Conservation (phyloP, 2,113 vertebrate genomes). For the Salvelinus fontinalis region DNA sequence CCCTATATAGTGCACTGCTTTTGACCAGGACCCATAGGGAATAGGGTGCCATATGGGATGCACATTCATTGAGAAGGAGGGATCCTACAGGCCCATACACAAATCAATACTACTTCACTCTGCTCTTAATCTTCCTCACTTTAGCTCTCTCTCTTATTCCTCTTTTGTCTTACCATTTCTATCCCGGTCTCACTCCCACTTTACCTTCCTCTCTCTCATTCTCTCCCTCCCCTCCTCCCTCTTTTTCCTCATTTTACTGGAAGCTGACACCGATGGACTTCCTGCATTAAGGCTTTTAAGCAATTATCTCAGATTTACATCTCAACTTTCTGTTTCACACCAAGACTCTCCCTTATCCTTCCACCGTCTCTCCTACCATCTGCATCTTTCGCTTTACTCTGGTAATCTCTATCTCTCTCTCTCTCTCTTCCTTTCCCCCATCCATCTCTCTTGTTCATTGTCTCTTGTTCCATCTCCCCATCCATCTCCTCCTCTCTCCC, state of each 20-base stretch:
- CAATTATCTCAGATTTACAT: conserved; percentile 49
- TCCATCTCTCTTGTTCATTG: not conserved
- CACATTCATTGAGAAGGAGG: conserved; percentile 8
- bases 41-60: not conserved
- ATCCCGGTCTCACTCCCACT: not conserved
- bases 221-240: not conserved
- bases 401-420: conserved; percentile 31
- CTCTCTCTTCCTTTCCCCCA: conserved; percentile 38
- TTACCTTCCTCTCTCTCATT: not conserved
- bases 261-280: conserved; percentile 55
- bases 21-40: too few species aligned
- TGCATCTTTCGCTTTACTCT: conserved; percentile 3
- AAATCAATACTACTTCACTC: not conserved
- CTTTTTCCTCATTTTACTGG: conserved; percentile 17
- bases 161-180: not conserved
- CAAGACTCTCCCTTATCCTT: not conserved
- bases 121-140: not conserved
- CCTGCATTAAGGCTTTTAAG: conserved; percentile 64
- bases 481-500: not conserved
- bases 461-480: conserved; percentile 33
- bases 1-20: too few species aligned
- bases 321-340: not conserved
- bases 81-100: conserved; percentile 3
- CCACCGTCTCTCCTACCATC: too few species aligned
- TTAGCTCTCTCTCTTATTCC: too few species aligned